Evolutionary conservation across 1,140 invertebrate genomes (phyloP), one percentile per base, ranked within the genome.

Genomic region (Drosophila sulfurigaster): DNA sequence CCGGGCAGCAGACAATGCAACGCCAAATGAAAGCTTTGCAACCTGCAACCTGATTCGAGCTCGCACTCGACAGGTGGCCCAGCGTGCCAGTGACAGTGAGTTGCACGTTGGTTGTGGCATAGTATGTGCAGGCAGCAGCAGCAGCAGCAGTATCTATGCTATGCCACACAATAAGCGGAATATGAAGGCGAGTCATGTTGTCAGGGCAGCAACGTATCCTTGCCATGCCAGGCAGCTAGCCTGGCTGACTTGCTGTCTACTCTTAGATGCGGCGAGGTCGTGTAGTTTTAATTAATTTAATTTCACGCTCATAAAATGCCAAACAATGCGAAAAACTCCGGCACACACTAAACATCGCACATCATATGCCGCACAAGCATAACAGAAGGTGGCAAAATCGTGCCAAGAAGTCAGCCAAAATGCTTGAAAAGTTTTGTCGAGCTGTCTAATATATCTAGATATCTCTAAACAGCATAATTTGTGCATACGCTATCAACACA

Each of bases 221-320:
- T 54, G n/a, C 30, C 30, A 28, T 32, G n/a, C 51, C 25, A 30
- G 51, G 8, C 51, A 54, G 51, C 30, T 1, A 32, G 13, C 7
- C 48, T 15, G 28, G 15, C 32, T 49, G 28, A 16, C 52, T 43
- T 43, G 51, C 45, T 66, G 70, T 63, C 75, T 71, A 13, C 41
- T 43, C 11, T 43, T 43, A 41, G 35, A 20, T 25, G 51, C 49
- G 65, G 35, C 59, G 38, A 69, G 51, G 57, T 41, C 45, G 75
- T 81, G 62, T 73, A 88, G 81, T 83, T 88, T 88, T 89, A 88
- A 89, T 89, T 88, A 89, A 88, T 89, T 88, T 76, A 81, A 88
- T 89, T 88, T 88, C 49, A 81, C 68, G 75, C 85, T 83, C 65
- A 79, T 83, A 83, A 85, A 89, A 79, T 70, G 70, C 62, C 85